A percentile compares a stretch with the other conserved stretches of the same genome.
phyloP scores from a whole-genome alignment of 2,888 invertebrate genomes.

The Embidobia sp. region DNA sequence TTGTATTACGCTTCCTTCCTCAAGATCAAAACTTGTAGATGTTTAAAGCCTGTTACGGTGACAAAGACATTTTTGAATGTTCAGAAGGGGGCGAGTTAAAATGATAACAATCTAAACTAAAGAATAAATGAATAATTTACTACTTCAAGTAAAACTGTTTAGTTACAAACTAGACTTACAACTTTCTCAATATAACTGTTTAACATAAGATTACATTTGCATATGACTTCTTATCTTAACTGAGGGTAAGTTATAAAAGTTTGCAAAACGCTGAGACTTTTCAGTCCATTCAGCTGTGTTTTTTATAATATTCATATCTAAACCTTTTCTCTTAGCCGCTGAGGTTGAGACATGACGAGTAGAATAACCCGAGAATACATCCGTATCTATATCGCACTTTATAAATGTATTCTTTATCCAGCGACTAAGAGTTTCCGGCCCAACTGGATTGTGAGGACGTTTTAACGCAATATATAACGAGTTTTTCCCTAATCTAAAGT shows the following conservation, averaged over 20 bases:
- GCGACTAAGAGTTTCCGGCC: slow-evolving; percentile 13
- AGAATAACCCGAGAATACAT: slow-evolving; percentile 16
- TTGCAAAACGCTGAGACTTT: slow-evolving; percentile 16
- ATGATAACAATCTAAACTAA: too few species aligned
- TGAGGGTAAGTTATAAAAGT: slow-evolving; percentile 34
- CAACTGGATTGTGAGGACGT: slow-evolving; percentile 12
- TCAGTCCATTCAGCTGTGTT: slow-evolving; percentile 40
- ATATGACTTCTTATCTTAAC: background rate
- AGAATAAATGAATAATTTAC: background rate
- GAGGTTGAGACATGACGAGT: slow-evolving; percentile 39
- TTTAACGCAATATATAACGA: slow-evolving; percentile 38
- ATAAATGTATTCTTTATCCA: slow-evolving; percentile 34
- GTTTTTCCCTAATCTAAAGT: background rate
- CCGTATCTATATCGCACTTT: background rate
- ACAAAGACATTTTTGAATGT: too few species aligned
- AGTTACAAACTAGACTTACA: too few species aligned
- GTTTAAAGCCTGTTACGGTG: slow-evolving; percentile 23
- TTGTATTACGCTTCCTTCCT: slow-evolving; percentile 26
- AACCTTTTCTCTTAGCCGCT: slow-evolving; percentile 31
- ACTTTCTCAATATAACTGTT: background rate
- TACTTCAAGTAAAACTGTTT: background rate
- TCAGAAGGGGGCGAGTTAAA: too few species aligned
- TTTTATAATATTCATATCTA: slow-evolving; percentile 27
- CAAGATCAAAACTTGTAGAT: slow-evolving; percentile 26
- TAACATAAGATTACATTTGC: slow-evolving; percentile 3